phyloP scores from a whole-genome alignment of 2,797 vertebrate genomes.

The Sphenodon punctatus region DNA sequence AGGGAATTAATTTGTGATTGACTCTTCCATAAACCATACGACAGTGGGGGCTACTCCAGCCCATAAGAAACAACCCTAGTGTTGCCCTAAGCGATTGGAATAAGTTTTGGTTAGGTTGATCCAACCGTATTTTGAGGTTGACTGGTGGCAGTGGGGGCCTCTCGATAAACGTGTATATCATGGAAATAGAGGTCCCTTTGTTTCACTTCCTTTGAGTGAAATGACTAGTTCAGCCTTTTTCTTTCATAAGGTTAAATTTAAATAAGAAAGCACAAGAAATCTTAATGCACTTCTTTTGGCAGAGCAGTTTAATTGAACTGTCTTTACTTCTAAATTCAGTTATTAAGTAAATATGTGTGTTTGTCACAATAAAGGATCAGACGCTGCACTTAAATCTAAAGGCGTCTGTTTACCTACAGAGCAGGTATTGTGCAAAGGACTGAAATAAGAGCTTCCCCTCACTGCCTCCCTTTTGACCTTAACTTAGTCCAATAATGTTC shows the following conservation, averaged over 20 bases:
- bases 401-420: slow-evolving; percentile 62
- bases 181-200: slow-evolving; percentile 55
- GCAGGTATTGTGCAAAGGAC: slow-evolving; percentile 49
- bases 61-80: not conserved
- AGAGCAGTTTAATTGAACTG: slow-evolving; percentile 33
- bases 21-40: not conserved
- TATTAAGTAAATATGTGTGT: slow-evolving; percentile 47
- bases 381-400: slow-evolving; percentile 28
- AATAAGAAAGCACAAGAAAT: slow-evolving; percentile 45
- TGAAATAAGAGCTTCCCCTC: slow-evolving; percentile 42
- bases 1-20: not conserved
- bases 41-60: not conserved
- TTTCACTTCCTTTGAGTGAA: slow-evolving; percentile 46
- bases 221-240: slow-evolving; percentile 17
- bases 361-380: slow-evolving; percentile 50
- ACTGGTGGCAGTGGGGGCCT: not conserved
- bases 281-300: slow-evolving; percentile 8
- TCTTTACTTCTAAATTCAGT: not conserved
- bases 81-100: not conserved
- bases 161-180: slow-evolving; percentile 5
- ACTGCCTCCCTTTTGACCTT: slow-evolving; percentile 37
- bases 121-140: slow-evolving; percentile 23
- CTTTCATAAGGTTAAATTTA: slow-evolving; percentile 27
- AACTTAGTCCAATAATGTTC: slow-evolving; percentile 9
- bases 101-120: not conserved